These are phyloP conservation scores for Hirtodrosophila trivittata DNA, from an alignment of 2,888 invertebrate genomes.

Conservation along the genomic window DNA sequence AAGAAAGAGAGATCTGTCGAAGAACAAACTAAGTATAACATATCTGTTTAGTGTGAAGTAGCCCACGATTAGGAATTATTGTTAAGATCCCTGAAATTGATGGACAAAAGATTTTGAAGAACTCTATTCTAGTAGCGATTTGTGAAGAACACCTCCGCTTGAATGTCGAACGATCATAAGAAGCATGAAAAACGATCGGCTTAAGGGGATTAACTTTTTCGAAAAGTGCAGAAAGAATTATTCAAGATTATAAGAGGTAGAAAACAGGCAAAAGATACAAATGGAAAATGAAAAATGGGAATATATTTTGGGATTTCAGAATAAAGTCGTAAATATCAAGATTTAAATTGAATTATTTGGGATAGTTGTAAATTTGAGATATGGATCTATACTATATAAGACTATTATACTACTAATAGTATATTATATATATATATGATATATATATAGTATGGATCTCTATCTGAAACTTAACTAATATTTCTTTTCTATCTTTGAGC, in stretches of 20 bases:
- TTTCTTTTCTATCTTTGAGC: no score
- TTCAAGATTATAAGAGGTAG: no score
- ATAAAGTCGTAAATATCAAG: no score
- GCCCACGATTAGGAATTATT: slow-evolving; percentile 46
- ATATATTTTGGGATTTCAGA: no score
- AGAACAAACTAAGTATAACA: slow-evolving; percentile 9
- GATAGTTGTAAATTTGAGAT: no score
- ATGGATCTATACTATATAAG: no score
- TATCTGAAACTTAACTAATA: no score
- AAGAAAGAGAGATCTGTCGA: no score
- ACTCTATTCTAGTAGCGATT: slow-evolving; percentile 8
- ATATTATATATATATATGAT: no score
- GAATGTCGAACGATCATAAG: slow-evolving; percentile 28
- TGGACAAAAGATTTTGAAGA: slow-evolving; percentile 36
- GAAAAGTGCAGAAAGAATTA: slow-evolving; percentile 21
- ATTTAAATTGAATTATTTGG: no score
- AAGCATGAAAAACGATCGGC: slow-evolving; percentile 52
- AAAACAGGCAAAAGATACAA: background rate
- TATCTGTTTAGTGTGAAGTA: slow-evolving; percentile 17
- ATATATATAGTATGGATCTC: no score
- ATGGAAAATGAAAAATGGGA: slow-evolving; percentile 3
- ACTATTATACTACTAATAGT: no score
- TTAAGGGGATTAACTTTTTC: slow-evolving; percentile 43
- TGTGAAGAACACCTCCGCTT: slow-evolving; percentile 4
- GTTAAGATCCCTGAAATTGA: slow-evolving; percentile 10